Evolutionary conservation across 2,113 vertebrate species (phyloP), one percentile per base, ranked within the genome.

Genomic region (Indri indri): DNA sequence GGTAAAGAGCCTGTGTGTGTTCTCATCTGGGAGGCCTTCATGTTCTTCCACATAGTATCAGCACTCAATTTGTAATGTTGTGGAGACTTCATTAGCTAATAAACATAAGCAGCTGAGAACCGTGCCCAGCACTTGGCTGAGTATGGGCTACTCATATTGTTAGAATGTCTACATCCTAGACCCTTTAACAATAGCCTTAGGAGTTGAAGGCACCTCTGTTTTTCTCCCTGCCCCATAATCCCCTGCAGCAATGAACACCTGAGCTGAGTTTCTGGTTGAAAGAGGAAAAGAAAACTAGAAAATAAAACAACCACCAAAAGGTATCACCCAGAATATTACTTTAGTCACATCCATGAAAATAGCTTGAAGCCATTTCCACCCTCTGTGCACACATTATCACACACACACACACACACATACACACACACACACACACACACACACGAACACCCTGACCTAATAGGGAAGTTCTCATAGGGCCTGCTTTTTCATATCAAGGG

Each of bases 121-220:
- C 1, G 16, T 54, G 52, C 54, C 61, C 30, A 17, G 45, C 1
- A 1, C 20, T 20, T 50, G 5, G 34, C 14, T 63, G 2, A 8
- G 32, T 3, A 17, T 4, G 0, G 0, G 1, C 7, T 16, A 27
- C 14, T 30, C 14, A 1, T 20, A 10, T 40, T 14, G 2, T 25
- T 16, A 22, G 13, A 11, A 32, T 45, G 6, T 12, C n/a, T 22
- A 8, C 37, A 16, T 16, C 20, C 14, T 16, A 13, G 5, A 9
- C 74, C n/a, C 32, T 54, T 34, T 8, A 6, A 45, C 80, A 13
- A 0, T 0, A 42, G 50, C 40, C n/a, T 2, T 1, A 40, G 50
- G 74, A 63, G 1, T 14, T 10, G 23, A 14, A 71, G n/a, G 2
- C 54, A 1, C 18, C 50, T 40, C 42, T 32, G 32, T 13, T 66